Base-by-base conservation (phyloP, 2,113 vertebrate genomes). In the Calidris pugnax region DNA sequence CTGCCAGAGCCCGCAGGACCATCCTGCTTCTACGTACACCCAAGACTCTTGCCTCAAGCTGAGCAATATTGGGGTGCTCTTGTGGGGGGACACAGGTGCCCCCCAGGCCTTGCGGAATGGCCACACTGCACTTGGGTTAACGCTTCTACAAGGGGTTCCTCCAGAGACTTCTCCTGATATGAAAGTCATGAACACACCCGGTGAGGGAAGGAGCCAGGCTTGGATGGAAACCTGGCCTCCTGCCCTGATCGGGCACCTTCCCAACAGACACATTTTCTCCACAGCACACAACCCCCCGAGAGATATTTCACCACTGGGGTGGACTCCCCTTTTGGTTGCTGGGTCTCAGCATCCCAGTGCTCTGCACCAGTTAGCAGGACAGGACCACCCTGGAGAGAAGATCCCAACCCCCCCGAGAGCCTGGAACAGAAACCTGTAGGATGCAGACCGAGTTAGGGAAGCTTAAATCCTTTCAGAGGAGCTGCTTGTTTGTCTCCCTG, bases 351-450 rank as follows among this genome's bases (percentile, higher is more conserved):
- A 53, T 43, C 50, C 48, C 7, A 1, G 26, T 80, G 41, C 62
- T 75, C 56, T 48, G 23, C 16, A 20, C 16, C 64, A 32, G 7
- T 63, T 67, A 60, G n/a, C 41, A 91, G 28, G 45, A 72, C 3
- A 4, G 11, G 14, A 45, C 37, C 24, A 15, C 11, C 12, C 21
- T 14, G 18, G 39, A 73, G 24, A 68, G 82, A 92, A 69, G 39
- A 56, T 32, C n/a, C 39, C 30, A 60, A n/a, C 0, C 3, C 3
- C 3, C 3, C 1, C 1, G 2, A 66, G 4, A 82, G 20, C 41
- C 35, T 69, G 21, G 30, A 69, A 47, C 43, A 17, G 35, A 62
- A 26, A 57, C 26, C 43, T 56, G 15, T 32, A 56, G 43, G 74
- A 51, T 21, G 7, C 41, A 56, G 27, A 45, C 12, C 6, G 35